Evolutionary conservation across 1,140 invertebrate species (phyloP).

Genomic region (Brachionus angularis): DNA sequence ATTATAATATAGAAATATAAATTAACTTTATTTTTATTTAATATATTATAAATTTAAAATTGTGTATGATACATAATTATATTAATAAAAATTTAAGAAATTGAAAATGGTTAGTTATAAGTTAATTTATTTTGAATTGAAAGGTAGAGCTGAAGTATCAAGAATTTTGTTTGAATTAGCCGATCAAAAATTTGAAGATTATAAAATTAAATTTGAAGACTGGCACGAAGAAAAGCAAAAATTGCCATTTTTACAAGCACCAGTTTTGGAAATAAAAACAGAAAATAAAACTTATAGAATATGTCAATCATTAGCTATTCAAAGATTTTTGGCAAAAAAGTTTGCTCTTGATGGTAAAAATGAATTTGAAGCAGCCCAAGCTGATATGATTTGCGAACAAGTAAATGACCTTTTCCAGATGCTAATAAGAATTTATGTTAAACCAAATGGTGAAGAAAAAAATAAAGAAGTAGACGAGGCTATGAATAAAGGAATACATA

Average conservation of each 20-base stretch:
- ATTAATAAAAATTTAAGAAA: no score
- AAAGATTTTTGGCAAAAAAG: neutral
- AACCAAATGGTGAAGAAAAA: neutral
- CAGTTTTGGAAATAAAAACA: neutral
- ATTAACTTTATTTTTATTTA: no score
- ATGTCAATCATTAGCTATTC: neutral
- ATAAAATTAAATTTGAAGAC: constrained; percentile 47
- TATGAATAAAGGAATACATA: neutral
- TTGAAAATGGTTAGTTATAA: no score
- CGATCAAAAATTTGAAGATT: constrained; percentile 49
- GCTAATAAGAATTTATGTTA: neutral
- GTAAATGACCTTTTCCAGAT: neutral
- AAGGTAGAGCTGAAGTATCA: constrained; percentile 49
- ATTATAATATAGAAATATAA: no score
- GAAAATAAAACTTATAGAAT: neutral
- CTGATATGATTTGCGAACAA: neutral
- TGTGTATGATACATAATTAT: no score
- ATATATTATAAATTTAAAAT: no score
- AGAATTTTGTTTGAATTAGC: constrained; percentile 49
- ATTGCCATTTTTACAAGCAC: constrained; percentile 2
- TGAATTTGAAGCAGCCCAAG: neutral
- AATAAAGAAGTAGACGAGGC: neutral
- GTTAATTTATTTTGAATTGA: constrained; percentile 50
- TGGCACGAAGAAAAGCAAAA: constrained; percentile 49
- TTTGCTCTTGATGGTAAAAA: neutral